Conservation (phyloP, 2,797 vertebrate genomes). For the Galaxias olidus region DNA sequence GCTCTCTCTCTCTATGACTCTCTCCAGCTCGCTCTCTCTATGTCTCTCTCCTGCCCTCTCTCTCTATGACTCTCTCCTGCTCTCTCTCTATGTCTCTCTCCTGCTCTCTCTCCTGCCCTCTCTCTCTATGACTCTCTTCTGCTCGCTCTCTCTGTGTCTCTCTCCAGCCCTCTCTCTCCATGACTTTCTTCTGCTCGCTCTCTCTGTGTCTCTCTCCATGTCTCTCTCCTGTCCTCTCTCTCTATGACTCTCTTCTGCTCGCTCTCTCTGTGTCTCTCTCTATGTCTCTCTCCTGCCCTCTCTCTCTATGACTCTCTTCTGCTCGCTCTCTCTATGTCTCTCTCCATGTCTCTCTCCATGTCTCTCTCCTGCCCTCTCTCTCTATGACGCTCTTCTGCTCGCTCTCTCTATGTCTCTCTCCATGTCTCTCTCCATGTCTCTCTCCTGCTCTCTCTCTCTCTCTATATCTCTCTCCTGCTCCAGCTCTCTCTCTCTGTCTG, state of each 20-base stretch:
- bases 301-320: constrained; percentile 20
- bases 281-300: constrained; percentile 34
- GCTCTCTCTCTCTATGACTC: constrained; percentile 24
- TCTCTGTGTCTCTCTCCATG: constrained; percentile 18
- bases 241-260: no score
- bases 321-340: constrained; percentile 27
- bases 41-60: no score
- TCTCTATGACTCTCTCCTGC: no score
- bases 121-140: constrained; percentile 20
- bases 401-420: constrained; percentile 25
- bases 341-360: constrained; percentile 30
- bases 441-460: constrained; percentile 31
- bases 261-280: constrained; percentile 21
- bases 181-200: constrained; percentile 26
- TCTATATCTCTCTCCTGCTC: constrained; percentile 8
- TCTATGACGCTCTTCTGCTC: not conserved
- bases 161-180: constrained; percentile 33
- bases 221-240: constrained; percentile 22
- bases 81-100: constrained; percentile 25
- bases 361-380: constrained; percentile 32
- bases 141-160: no score
- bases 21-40: constrained; percentile 33
- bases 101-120: constrained; percentile 26
- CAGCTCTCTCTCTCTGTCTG: constrained; percentile 29
- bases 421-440: no score